phyloP scores from a whole-genome alignment of 2,797 vertebrate species.

The Pangasius macronema region DNA sequence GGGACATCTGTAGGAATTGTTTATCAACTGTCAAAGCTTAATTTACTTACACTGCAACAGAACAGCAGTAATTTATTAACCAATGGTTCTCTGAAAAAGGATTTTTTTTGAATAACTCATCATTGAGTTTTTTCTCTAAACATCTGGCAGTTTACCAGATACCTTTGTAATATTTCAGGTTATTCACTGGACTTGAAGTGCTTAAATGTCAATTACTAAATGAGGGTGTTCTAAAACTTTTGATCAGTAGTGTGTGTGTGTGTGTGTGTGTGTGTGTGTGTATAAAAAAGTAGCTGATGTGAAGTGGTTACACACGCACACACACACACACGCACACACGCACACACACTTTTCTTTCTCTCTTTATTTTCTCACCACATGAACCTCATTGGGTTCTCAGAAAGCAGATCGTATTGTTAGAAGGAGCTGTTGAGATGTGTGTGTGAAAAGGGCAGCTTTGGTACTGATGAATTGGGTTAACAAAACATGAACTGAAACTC shows the following conservation, averaged over 20 bases:
- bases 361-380: neutral
- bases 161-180: neutral
- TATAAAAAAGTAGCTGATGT: too few relatives aligned
- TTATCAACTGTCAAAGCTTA: neutral
- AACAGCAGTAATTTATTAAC: neutral
- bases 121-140: too few relatives aligned
- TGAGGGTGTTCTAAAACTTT: neutral
- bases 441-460: neutral
- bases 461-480: conserved; percentile 6
- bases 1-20: neutral
- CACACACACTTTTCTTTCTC: neutral
- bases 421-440: neutral
- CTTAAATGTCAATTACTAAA: neutral
- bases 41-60: neutral
- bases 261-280: too few relatives aligned
- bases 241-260: neutral
- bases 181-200: neutral
- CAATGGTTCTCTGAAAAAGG: neutral
- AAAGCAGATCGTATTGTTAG: conserved; percentile 1
- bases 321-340: neutral
- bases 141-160: neutral
- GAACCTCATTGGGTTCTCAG: neutral
- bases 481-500: conserved; percentile 10
- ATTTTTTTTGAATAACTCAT: neutral
- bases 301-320: too few relatives aligned